These are phyloP conservation scores for Mycalesis mineus DNA, from an alignment of 2,888 invertebrate species.

Conservation along the genomic window DNA sequence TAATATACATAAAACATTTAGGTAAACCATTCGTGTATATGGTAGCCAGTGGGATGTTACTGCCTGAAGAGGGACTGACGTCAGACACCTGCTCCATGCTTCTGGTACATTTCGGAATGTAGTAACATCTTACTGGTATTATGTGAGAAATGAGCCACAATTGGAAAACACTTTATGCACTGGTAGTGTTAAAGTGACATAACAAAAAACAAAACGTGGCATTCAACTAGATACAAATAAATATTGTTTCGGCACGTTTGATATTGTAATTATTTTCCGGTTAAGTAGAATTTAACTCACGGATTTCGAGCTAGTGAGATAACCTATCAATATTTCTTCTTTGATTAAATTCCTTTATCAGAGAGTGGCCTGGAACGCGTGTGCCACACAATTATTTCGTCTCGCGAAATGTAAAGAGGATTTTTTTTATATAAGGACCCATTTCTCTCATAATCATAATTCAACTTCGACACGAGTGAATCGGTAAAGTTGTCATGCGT, in stretches of 20 bases:
- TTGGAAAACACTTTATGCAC: too few species aligned
- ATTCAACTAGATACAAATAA: too few species aligned
- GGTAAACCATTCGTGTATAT: background rate
- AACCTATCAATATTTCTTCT: too few species aligned
- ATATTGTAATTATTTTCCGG: too few species aligned
- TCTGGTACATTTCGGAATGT: background rate
- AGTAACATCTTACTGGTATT: background rate
- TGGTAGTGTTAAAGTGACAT: too few species aligned
- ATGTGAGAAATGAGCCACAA: constrained; percentile 3
- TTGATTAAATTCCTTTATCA: too few species aligned
- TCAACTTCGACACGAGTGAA: background rate
- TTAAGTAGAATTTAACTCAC: too few species aligned
- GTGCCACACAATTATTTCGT: too few species aligned
- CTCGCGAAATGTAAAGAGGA: background rate
- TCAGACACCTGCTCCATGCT: background rate
- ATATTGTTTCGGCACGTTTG: too few species aligned
- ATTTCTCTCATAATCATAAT: background rate
- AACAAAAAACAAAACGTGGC: too few species aligned
- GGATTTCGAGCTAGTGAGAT: too few species aligned
- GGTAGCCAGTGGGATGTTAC: background rate
- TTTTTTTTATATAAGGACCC: background rate
- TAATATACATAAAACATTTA: background rate
- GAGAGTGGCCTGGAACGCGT: too few species aligned
- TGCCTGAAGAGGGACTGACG: background rate
- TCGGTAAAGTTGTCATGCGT: background rate